phyloP scores from a whole-genome alignment of 2,888 invertebrate genomes.

The Megastigmus dorsalis region DNA sequence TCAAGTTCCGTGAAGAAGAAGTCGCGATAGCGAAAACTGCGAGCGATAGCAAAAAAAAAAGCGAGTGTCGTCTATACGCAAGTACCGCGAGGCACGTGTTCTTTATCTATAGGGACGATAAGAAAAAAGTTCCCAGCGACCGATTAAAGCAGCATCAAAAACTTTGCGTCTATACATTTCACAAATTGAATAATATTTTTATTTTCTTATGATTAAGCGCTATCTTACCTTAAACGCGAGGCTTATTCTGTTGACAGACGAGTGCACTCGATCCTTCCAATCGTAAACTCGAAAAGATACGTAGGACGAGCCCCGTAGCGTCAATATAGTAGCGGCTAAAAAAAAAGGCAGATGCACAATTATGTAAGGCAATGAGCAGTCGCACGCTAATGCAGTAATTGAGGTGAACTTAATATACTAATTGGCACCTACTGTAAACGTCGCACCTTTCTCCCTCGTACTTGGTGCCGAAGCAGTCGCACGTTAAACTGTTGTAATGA shows the following conservation, averaged over 20 bases:
- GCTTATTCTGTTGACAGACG: constrained; percentile 90
- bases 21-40: neutral
- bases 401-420: neutral
- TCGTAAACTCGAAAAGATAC: constrained; percentile 94
- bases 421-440: constrained; percentile 85
- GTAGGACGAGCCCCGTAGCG: constrained; percentile 92
- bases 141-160: neutral
- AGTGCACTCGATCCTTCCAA: constrained; percentile 93
- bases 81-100: neutral
- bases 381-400: neutral
- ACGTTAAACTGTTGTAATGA: constrained; percentile 91
- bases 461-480: constrained; percentile 94
- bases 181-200: neutral
- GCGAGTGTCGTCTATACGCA: neutral
- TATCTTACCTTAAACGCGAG: constrained; percentile 86
- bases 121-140: neutral
- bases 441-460: constrained; percentile 95
- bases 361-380: neutral
- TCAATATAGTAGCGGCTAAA: constrained; percentile 89
- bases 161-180: too few relatives aligned
- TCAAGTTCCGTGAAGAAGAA: neutral
- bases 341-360: constrained; percentile 52
- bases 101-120: constrained; percentile 2
- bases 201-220: neutral
- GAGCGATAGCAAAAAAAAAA: too few relatives aligned